These are phyloP conservation scores for Umimayanthus kanabou DNA, from an alignment of 92 coral and sea anemone species.

Conservation along the genomic window DNA sequence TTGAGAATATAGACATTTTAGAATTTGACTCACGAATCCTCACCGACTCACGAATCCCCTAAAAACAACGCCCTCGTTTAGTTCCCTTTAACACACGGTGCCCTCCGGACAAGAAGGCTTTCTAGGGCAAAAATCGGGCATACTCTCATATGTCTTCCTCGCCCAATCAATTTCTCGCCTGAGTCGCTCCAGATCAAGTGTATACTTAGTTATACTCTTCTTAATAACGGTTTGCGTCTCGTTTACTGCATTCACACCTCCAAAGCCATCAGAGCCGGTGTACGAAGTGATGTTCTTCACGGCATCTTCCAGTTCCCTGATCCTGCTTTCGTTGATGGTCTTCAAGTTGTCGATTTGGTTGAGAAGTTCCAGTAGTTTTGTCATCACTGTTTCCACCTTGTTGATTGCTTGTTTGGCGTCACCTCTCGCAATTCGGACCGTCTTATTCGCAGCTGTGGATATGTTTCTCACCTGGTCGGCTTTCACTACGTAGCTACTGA, in stretches of 20 bases:
- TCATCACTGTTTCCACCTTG: constrained; percentile 65
- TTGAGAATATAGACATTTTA: too few relatives aligned
- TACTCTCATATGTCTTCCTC: constrained; percentile 21
- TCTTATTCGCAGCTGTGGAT: constrained; percentile 58
- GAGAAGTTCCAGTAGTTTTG: constrained; percentile 63
- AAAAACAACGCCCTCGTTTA: background rate
- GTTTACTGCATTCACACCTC: constrained; percentile 46
- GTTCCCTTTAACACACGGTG: background rate
- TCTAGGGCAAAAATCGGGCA: constrained; percentile 68
- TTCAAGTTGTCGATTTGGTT: constrained; percentile 67
- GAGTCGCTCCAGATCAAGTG: constrained; percentile 64
- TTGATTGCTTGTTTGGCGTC: constrained; percentile 63
- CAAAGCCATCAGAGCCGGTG: constrained; percentile 30
- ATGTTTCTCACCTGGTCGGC: constrained; percentile 50
- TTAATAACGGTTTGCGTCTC: constrained; percentile 48
- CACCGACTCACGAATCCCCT: background rate
- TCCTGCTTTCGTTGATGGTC: constrained; percentile 47
- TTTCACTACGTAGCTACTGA: constrained; percentile 42
- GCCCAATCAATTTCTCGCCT: constrained; percentile 51
- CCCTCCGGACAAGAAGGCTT: constrained; percentile 3
- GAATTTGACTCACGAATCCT: too few relatives aligned
- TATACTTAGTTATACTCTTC: constrained; percentile 58
- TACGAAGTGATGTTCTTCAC: constrained; percentile 47
- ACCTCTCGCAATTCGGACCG: constrained; percentile 53
- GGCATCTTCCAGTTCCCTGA: constrained; percentile 52